Evolutionary conservation across 2,888 invertebrate genomes (phyloP).

Genomic region (Eudemis profundana): DNA sequence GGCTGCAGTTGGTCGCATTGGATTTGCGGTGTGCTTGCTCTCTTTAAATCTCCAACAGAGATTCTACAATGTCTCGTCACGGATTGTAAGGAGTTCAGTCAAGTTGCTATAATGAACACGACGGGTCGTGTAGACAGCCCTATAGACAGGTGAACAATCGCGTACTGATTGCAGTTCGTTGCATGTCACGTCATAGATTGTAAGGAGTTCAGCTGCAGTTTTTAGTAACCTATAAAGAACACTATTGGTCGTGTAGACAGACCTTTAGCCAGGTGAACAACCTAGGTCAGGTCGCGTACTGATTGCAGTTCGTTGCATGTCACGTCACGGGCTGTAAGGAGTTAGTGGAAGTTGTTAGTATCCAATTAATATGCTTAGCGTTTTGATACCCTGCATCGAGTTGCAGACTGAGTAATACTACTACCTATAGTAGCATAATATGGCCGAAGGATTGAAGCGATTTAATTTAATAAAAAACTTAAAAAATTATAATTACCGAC

Average conservation of each 20-base stretch:
- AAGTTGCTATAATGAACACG: no score
- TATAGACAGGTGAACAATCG: not conserved
- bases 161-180: not conserved
- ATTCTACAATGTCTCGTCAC: no score
- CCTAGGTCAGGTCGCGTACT: conserved; percentile 7
- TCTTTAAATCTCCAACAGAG: no score
- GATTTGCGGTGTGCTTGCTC: no score
- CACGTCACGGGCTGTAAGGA: not conserved
- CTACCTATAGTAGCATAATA: no score
- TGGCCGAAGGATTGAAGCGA: no score
- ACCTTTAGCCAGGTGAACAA: not conserved
- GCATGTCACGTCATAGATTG: not conserved
- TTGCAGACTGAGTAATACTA: no score
- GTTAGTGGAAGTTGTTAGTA: not conserved
- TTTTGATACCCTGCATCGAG: not conserved
- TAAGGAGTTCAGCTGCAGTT: not conserved
- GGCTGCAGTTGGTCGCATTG: no score
- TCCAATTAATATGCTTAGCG: not conserved
- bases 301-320: conserved; percentile 7
- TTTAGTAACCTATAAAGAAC: not conserved
- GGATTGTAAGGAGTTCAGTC: no score
- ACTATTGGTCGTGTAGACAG: not conserved
- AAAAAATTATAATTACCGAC: no score
- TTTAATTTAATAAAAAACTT: no score
- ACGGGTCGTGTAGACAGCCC: no score